Evolutionary conservation across 2,888 invertebrate species (phyloP), one percentile per base, ranked within the genome.

Genomic region (Cheilosia urbana): DNA sequence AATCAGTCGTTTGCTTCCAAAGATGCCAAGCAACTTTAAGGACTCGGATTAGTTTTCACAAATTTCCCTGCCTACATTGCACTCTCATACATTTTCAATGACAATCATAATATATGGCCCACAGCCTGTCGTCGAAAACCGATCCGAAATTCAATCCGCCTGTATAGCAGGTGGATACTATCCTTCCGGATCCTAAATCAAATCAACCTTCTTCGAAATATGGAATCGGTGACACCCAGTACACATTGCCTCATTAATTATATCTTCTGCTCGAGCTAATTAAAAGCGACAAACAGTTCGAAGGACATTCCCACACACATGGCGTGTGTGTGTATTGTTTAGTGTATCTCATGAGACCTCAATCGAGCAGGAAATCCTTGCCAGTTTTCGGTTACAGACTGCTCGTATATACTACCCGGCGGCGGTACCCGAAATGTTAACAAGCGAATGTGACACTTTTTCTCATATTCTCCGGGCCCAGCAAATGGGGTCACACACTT

Each of bases 231-330:
- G 68, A 75, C 68, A 75, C 65, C 34, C 34, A 68, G 84, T 62
- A 85, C 80, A 81, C 60, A 85, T 81, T 71, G 80, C 34, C 76
- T 66, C 84, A 85, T 85, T 80, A 85, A 85, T 85, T 85, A 85
- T 85, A 72, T 84, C 73, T 42, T 72, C 60, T 84, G 47, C 57
- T 75, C 40, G 71, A 72, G 81, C 81, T 85, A 85, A 85, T 85
- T 85, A 81, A 80, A 81, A 81, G 53, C 60, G 81, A 80, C 80
- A 85, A 80, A 66, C 62, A 37, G 21, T 53, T 49, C 53, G 58
- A 69, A 69, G 83, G 79, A 84, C 83, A 79, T 69, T 79, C 69
- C 21, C 63, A 45, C 63, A 45, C 24, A 27, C 62, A 55, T 40
- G 49, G 21, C 37, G n/a, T 37, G 15, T 30, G 34, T 4, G 34